Conservation (phyloP, 2,888 invertebrate species). For the Trisateles emortualis region DNA sequence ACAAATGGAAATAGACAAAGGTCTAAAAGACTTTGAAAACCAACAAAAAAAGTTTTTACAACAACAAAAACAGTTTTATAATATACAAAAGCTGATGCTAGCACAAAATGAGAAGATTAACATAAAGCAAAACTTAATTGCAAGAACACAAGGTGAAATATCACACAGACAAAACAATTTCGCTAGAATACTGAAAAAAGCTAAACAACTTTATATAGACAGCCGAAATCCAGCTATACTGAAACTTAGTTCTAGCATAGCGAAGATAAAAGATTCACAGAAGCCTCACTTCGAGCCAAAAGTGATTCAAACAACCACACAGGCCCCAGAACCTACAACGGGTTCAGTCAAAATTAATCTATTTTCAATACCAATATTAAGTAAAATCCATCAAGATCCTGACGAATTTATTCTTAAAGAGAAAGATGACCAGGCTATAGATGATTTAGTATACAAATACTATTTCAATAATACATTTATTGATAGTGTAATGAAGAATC, state of each 20-base stretch:
- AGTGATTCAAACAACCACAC: slow-evolving; percentile 34
- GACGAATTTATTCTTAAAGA: slow-evolving; percentile 74
- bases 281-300: background rate
- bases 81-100: slow-evolving; percentile 73
- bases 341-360: slow-evolving; percentile 76
- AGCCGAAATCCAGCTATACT: slow-evolving; percentile 39
- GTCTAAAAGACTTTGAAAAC: slow-evolving; percentile 69
- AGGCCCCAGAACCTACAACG: slow-evolving; percentile 45
- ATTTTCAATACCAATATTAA: slow-evolving; percentile 65
- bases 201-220: slow-evolving; percentile 66
- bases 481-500: slow-evolving; percentile 72
- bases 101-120: slow-evolving; percentile 78
- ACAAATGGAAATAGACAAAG: slow-evolving; percentile 65
- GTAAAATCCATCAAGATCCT: slow-evolving; percentile 61
- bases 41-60: slow-evolving; percentile 75
- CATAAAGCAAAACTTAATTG: slow-evolving; percentile 69
- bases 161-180: slow-evolving; percentile 76
- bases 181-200: slow-evolving; percentile 73
- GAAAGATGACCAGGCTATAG: slow-evolving; percentile 73
- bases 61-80: slow-evolving; percentile 76
- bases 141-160: slow-evolving; percentile 76
- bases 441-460: slow-evolving; percentile 80
- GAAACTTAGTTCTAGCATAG: slow-evolving; percentile 29
- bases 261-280: slow-evolving; percentile 22
- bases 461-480: slow-evolving; percentile 82